Evolutionary conservation across 2,888 invertebrate genomes (phyloP).

Genomic region (Kuschelorhynchus macadamiae): DNA sequence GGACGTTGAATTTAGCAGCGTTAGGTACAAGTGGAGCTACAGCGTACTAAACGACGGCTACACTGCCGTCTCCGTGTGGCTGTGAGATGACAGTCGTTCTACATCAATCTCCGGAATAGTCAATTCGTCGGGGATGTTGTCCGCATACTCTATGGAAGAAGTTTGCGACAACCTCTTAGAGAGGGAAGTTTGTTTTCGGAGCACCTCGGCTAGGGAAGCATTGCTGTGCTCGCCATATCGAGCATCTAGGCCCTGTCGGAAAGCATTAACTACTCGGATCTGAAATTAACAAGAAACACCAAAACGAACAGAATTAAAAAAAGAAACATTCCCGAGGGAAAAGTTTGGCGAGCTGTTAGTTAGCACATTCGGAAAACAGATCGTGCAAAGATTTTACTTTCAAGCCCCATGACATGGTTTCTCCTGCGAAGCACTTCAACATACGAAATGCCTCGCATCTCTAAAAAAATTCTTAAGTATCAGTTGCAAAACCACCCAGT

Average conservation of each 20-base stretch:
- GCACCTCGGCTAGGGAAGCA: conserved; percentile 92
- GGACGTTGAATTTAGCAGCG: conserved; percentile 41
- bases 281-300: conserved; percentile 76
- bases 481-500: conserved; percentile 5
- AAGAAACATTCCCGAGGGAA: conserved; percentile 65
- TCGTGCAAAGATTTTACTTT: conserved; percentile 59
- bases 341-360: conserved; percentile 64
- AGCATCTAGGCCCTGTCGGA: conserved; percentile 99
- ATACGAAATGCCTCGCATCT: conserved; percentile 32
- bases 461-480: conserved; percentile 51
- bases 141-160: conserved; percentile 93
- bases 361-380: conserved; percentile 67
- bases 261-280: conserved; percentile 99
- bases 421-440: conserved; percentile 47
- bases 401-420: conserved; percentile 58
- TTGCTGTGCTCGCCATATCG: conserved; percentile 93
- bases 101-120: conserved; percentile 94
- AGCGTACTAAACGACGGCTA: conserved; percentile 69
- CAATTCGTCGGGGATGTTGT: conserved; percentile 89
- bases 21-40: conserved; percentile 48
- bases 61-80: conserved; percentile 95
- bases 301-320: conserved; percentile 70
- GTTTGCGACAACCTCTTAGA: conserved; percentile 93
- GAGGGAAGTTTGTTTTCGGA: conserved; percentile 93
- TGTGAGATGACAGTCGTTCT: conserved; percentile 92